Evolutionary conservation across 2,797 vertebrate genomes (phyloP).

Genomic region (Myripristis jacobus): DNA sequence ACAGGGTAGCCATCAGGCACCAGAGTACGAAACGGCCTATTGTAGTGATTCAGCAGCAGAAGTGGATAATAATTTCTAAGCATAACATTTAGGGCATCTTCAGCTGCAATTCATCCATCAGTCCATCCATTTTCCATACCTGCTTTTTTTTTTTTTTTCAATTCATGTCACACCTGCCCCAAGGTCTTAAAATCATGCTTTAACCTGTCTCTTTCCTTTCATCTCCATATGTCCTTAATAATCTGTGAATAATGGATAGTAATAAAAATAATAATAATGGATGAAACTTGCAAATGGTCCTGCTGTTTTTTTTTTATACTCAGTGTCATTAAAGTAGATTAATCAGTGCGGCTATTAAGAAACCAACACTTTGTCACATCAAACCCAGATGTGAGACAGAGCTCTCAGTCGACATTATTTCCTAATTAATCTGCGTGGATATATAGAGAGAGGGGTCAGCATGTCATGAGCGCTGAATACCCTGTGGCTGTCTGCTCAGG

Average conservation of each 20-base stretch:
- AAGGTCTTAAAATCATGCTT: neutral
- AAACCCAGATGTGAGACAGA: neutral
- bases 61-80: neutral
- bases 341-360: conserved; percentile 5
- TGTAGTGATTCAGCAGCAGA: neutral
- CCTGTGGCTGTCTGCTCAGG: conserved; percentile 16
- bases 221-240: neutral
- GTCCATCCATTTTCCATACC: too few relatives aligned
- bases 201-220: neutral
- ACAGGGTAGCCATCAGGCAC: neutral
- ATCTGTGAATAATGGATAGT: too few relatives aligned
- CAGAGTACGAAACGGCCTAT: neutral
- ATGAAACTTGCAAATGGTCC: neutral
- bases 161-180: neutral
- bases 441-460: conserved; percentile 19
- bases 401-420: conserved; percentile 9
- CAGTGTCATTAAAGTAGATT: neutral
- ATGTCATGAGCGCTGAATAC: conserved; percentile 17
- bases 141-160: too few relatives aligned
- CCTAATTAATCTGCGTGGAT: conserved; percentile 29
- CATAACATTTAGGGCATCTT: neutral
- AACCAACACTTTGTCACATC: neutral
- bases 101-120: too few relatives aligned
- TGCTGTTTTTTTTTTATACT: neutral
- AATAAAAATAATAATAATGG: neutral